Evolutionary conservation across 2,113 vertebrate species (phyloP), one percentile per base, ranked within the genome.

Genomic region (Perccottus glenii): DNA sequence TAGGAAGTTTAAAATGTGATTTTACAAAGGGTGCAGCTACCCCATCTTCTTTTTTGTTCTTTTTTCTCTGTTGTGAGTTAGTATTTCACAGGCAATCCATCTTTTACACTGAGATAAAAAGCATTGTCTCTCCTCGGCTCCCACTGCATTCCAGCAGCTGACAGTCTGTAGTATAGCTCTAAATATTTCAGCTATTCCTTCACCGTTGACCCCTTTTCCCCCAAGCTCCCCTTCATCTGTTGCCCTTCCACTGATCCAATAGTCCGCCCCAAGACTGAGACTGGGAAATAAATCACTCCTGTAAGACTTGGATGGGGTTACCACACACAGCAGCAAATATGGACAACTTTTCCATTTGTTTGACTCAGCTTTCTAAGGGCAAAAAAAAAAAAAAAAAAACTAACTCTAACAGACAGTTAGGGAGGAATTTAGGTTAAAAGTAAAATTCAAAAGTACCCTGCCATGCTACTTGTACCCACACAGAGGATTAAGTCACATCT

Each of bases 131-230:
- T 40, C 8, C 5, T 14, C 12, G 73, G 16, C 53, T 82, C 67
- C 84, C 75, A 14, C 32, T 42, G 43, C 51, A 33, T 65, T 82
- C 67, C 85, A 80, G 85, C 83, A 83, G 77, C 82, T 65, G 78
- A 61, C 72, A 60, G 68, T 79, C 61, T 70, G 63, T 48, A 60
- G 59, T 64, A 66, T 73, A 45, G 73, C 82, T 82, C 53, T 73
- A 64, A 86, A 75, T 82, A 81, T 74, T 77, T 77, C 61, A 77
- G 58, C 42, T 42, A 11, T 68, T 68, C 38, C 32, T 62, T 73
- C 62, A 71, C 58, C 47, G 55, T 78, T 55, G 66, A 52, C 65
- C 75, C 48, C 33, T 27, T 40, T 50, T 48, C 40, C 57, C 61
- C 70, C 48, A 42, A 63, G 44, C 70, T 73, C 56, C 55, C 32